A percentile compares a stretch with the other conserved stretches of the same genome.
These are phyloP conservation scores for Lysandra bellargus DNA, from an alignment of 2,888 invertebrate genomes.

Conservation along the genomic window DNA sequence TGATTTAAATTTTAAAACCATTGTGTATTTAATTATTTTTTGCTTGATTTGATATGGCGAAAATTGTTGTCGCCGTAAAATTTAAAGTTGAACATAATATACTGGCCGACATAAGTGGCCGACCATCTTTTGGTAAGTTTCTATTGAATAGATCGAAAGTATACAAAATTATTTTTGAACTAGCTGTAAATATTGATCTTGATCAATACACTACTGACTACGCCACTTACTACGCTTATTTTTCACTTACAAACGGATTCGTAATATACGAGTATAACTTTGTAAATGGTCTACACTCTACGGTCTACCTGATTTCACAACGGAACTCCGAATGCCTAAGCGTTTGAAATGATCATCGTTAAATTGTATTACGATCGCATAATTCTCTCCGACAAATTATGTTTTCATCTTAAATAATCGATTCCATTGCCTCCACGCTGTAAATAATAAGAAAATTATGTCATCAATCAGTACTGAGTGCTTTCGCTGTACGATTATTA, in stretches of 20 bases:
- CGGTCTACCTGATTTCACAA: neutral
- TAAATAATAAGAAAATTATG: slow-evolving; percentile 36
- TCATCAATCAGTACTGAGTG: slow-evolving; percentile 38
- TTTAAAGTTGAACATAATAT: neutral
- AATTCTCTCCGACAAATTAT: slow-evolving; percentile 48
- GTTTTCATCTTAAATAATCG: slow-evolving; percentile 53
- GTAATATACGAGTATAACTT: neutral
- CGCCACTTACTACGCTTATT: neutral
- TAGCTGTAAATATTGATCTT: neutral
- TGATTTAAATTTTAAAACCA: neutral
- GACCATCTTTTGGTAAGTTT: neutral
- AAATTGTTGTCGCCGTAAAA: neutral
- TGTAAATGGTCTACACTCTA: neutral
- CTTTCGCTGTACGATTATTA: slow-evolving; percentile 34
- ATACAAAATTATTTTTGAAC: no score
- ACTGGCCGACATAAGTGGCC: no score
- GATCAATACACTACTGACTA: neutral
- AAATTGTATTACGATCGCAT: slow-evolving; percentile 41
- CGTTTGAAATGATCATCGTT: slow-evolving; percentile 35
- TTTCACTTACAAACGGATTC: neutral
- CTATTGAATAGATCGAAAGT: neutral
- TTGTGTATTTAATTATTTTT: neutral
- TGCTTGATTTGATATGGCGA: neutral
- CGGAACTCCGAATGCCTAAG: slow-evolving; percentile 36
- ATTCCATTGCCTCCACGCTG: slow-evolving; percentile 39